phyloP scores from a whole-genome alignment of 2,113 vertebrate species.

The Toxotes jaculatrix region DNA sequence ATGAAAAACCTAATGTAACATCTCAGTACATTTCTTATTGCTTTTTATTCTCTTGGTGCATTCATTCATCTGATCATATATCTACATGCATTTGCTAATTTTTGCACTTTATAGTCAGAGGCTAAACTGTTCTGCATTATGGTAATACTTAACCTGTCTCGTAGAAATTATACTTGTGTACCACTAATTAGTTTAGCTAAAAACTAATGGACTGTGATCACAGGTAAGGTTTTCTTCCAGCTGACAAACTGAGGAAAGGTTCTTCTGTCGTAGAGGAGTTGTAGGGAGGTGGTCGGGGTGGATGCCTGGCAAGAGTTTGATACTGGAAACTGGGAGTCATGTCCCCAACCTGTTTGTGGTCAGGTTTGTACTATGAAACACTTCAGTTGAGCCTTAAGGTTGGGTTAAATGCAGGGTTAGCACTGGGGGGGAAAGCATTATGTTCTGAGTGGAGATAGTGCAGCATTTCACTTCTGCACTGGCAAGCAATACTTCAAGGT shows the following conservation, averaged over 20 bases:
- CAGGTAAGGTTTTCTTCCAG: background rate
- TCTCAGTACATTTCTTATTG: background rate
- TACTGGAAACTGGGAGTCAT: background rate
- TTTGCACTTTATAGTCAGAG: too few species aligned
- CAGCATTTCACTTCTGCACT: conserved; percentile 14
- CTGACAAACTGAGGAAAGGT: background rate
- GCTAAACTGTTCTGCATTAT: too few species aligned
- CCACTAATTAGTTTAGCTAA: background rate
- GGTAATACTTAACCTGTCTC: too few species aligned
- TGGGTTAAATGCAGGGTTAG: background rate
- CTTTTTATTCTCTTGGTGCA: too few species aligned
- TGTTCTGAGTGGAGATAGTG: background rate
- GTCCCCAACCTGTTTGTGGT: background rate
- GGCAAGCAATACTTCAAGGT: conserved; percentile 13
- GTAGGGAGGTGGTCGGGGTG: background rate
- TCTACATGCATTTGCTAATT: too few species aligned
- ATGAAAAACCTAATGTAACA: background rate
- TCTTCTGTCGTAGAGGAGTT: background rate
- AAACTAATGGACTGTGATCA: background rate
- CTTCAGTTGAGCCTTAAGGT: background rate
- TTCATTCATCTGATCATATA: too few species aligned
- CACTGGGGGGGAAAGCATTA: background rate
- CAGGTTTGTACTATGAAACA: background rate
- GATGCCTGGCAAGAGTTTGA: too few species aligned
- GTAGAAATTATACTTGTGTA: too few species aligned